A percentile compares a stretch with the other conserved stretches of the same genome.
Conservation (phyloP, 2,888 invertebrate species). For the Amblyjoppa proteus region DNA sequence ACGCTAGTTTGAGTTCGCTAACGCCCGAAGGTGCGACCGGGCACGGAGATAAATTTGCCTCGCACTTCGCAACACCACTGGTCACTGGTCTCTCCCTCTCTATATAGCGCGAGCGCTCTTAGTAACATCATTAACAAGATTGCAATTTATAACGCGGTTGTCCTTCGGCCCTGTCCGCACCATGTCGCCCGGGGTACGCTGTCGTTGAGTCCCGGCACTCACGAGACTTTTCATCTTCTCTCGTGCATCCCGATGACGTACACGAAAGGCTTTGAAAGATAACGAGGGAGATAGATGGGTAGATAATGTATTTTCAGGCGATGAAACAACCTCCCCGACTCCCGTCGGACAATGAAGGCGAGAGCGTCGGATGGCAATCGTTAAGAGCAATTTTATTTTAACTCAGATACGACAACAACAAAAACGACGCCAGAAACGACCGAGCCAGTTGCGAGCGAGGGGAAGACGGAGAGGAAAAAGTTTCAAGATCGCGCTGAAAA, state of each 20-base stretch:
- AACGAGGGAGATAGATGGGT: constrained; percentile 50
- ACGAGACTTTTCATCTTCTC: constrained; percentile 45
- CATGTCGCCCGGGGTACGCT: constrained; percentile 39
- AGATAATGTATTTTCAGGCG: constrained; percentile 46
- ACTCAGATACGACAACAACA: neutral
- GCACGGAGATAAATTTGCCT: constrained; percentile 56
- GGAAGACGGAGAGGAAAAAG: neutral
- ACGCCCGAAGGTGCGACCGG: constrained; percentile 49
- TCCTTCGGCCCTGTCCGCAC: constrained; percentile 75
- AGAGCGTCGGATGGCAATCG: constrained; percentile 14
- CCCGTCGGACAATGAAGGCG: constrained; percentile 1
- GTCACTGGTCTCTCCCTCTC: constrained; percentile 33
- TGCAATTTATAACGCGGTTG: constrained; percentile 83
- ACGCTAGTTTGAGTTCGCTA: constrained; percentile 58
- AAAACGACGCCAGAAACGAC: neutral
- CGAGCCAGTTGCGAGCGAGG: neutral
- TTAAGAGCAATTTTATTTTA: neutral
- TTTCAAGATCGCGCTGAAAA: neutral
- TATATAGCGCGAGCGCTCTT: constrained; percentile 53
- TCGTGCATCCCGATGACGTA: constrained; percentile 37
- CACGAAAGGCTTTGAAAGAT: constrained; percentile 60
- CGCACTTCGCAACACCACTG: constrained; percentile 41
- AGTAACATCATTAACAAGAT: constrained; percentile 81
- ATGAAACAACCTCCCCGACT: neutral
- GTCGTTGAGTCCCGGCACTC: constrained; percentile 47